A percentile compares a stretch with the other conserved stretches of the same genome.
Evolutionary conservation across 2,888 invertebrate species (phyloP).

Genomic region (Creontiades dilutus): DNA sequence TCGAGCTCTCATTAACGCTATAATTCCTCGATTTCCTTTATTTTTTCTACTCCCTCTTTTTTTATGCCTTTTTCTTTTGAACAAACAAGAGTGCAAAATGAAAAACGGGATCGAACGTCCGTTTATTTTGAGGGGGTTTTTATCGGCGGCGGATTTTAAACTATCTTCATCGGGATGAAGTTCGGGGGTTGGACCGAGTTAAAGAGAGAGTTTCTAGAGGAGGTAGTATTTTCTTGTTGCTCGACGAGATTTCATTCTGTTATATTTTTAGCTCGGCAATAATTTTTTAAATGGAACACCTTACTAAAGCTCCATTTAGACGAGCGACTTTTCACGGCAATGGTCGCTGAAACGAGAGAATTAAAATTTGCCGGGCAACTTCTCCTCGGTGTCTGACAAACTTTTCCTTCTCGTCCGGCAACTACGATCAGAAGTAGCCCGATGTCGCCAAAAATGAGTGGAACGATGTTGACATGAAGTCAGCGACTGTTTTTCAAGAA

Average conservation of each 20-base stretch:
- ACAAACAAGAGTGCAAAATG: conserved; percentile 17
- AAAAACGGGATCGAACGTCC: conserved; percentile 2
- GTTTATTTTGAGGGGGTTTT: background rate
- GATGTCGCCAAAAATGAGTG: too few relatives aligned
- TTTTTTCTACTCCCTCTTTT: background rate
- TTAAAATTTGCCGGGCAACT: too few relatives aligned
- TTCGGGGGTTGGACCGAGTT: background rate
- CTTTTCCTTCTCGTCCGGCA: too few relatives aligned
- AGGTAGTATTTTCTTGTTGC: background rate
- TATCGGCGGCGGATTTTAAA: background rate
- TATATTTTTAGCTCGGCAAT: too few relatives aligned
- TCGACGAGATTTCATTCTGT: too few relatives aligned
- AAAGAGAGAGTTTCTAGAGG: background rate
- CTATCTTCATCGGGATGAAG: background rate
- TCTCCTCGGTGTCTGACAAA: too few relatives aligned
- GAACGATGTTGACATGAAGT: too few relatives aligned
- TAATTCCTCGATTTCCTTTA: background rate
- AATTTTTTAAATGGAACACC: background rate
- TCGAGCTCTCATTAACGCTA: conserved; percentile 27
- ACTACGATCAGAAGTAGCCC: too few relatives aligned
- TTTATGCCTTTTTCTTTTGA: background rate
- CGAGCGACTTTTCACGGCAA: too few relatives aligned
- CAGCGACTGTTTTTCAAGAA: too few relatives aligned
- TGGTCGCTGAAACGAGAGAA: too few relatives aligned
- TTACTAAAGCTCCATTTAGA: too few relatives aligned